These are phyloP conservation scores for Pararge aegeria DNA, from an alignment of 1,140 invertebrate species.

Conservation along the genomic window DNA sequence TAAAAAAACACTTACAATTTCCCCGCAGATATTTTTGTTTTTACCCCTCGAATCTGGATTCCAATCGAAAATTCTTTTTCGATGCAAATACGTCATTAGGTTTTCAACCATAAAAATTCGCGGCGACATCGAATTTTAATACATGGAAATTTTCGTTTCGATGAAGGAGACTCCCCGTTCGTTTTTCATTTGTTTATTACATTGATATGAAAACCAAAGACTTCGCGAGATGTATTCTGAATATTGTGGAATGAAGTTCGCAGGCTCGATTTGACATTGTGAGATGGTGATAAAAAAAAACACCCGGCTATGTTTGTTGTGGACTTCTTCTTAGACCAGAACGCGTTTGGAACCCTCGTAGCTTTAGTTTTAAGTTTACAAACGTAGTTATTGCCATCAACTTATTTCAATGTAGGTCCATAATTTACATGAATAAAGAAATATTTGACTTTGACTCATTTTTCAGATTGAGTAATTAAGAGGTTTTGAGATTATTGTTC, in stretches of 20 bases:
- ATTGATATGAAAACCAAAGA: not conserved
- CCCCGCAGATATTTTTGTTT: constrained; percentile 18
- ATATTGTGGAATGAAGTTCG: no score
- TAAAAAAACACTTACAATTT: constrained; percentile 19
- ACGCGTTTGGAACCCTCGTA: no score
- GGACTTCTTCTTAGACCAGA: no score
- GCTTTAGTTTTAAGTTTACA: no score
- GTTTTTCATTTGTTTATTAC: constrained; percentile 19
- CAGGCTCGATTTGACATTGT: no score
- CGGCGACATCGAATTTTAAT: constrained; percentile 52
- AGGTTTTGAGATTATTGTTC: not conserved
- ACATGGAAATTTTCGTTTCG: constrained; percentile 48
- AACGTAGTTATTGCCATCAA: no score
- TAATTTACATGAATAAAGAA: no score
- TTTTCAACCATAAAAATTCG: constrained; percentile 53
- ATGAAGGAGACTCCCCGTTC: constrained; percentile 15
- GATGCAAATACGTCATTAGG: constrained; percentile 60
- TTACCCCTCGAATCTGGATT: constrained; percentile 24
- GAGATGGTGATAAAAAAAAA: no score
- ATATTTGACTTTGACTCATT: no score
- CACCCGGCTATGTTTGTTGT: no score
- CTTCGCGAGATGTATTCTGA: not conserved
- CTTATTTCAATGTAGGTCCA: no score
- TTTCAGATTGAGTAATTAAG: no score
- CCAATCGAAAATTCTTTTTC: constrained; percentile 46